These are phyloP conservation scores for Timema cristinae DNA, from an alignment of 2,888 invertebrate genomes.

Conservation along the genomic window DNA sequence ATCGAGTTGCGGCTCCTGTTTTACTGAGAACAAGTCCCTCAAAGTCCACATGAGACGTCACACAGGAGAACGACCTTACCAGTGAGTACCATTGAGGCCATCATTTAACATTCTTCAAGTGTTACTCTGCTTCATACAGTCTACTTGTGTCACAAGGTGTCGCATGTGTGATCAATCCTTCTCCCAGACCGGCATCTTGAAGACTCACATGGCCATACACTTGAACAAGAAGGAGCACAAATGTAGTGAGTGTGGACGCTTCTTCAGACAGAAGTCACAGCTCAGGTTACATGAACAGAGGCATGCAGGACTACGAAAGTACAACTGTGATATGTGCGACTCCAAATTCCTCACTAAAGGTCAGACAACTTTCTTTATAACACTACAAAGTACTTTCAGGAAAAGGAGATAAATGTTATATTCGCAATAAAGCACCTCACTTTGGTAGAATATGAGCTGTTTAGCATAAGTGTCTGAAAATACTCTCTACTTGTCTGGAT, in stretches of 20 bases:
- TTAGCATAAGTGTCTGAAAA: no score
- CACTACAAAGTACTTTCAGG: neutral
- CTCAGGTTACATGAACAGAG: conserved; percentile 29
- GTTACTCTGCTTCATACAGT: conserved; percentile 22
- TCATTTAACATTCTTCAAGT: conserved; percentile 8
- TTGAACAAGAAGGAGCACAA: conserved; percentile 35
- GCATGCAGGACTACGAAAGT: conserved; percentile 32
- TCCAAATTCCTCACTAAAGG: conserved; percentile 42
- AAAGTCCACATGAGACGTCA: conserved; percentile 40
- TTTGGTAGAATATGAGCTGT: no score
- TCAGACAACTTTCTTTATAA: conserved; percentile 30
- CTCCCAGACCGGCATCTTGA: conserved; percentile 38
- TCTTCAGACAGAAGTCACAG: conserved; percentile 32
- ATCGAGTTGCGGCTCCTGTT: conserved; percentile 36
- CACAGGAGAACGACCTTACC: conserved; percentile 44
- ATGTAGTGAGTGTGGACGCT: conserved; percentile 30
- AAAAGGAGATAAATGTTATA: conserved; percentile 4
- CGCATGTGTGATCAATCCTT: conserved; percentile 38
- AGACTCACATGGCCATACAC: conserved; percentile 40
- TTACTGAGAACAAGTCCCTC: conserved; percentile 40
- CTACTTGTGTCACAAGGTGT: conserved; percentile 35
- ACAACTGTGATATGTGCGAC: conserved; percentile 35
- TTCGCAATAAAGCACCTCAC: neutral
- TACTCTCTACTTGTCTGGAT: no score
- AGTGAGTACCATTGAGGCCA: conserved; percentile 36